These are phyloP conservation scores for Galerucella nymphaeae DNA, from an alignment of 2,888 invertebrate genomes.

Conservation along the genomic window DNA sequence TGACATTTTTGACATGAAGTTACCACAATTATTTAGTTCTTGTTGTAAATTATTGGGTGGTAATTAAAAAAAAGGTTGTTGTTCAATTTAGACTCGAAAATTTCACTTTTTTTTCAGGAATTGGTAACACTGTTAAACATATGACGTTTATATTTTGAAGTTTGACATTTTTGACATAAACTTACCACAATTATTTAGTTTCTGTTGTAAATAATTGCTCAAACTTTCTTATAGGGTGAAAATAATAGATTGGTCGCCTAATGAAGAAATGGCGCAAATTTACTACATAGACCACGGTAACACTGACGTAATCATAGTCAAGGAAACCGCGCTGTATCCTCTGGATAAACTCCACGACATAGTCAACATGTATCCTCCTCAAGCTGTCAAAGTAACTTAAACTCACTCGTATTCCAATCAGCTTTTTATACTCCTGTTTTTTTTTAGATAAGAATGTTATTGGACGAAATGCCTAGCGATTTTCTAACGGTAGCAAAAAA, in stretches of 20 bases:
- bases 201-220: too few relatives aligned
- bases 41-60: too few relatives aligned
- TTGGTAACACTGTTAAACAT: too few relatives aligned
- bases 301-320: slow-evolving; percentile 62
- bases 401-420: neutral
- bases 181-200: too few relatives aligned
- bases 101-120: too few relatives aligned
- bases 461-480: slow-evolving; percentile 58
- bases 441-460: slow-evolving; percentile 52
- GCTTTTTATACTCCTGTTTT: neutral
- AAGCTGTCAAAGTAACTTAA: slow-evolving; percentile 60
- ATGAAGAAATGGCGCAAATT: slow-evolving; percentile 64
- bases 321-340: slow-evolving; percentile 63
- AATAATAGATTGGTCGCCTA: slow-evolving; percentile 62
- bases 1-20: too few relatives aligned
- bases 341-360: slow-evolving; percentile 64
- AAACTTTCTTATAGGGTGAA: slow-evolving; percentile 62
- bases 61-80: too few relatives aligned
- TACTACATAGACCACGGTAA: slow-evolving; percentile 70
- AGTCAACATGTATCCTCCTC: slow-evolving; percentile 63
- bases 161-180: too few relatives aligned
- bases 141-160: too few relatives aligned
- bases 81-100: too few relatives aligned
- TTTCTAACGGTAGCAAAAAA: slow-evolving; percentile 60
- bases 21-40: too few relatives aligned